These are phyloP conservation scores for Erythrolamprus reginae DNA, from an alignment of 2,113 vertebrate species.

Conservation along the genomic window DNA sequence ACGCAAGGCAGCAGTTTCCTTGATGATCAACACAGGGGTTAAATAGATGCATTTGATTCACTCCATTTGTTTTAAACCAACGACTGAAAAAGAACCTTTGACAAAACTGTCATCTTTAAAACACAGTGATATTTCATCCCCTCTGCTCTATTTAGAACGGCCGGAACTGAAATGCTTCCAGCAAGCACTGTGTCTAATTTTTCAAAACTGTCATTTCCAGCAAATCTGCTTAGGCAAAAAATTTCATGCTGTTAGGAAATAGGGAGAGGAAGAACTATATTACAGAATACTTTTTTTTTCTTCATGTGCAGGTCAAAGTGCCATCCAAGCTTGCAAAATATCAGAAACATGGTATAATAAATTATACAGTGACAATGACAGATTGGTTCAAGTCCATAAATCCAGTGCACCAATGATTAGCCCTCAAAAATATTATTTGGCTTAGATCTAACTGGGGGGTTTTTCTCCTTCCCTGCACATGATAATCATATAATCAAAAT, in stretches of 20 bases:
- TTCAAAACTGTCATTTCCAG: slow-evolving; percentile 73
- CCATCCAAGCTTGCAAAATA: slow-evolving; percentile 43
- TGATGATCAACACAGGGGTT: slow-evolving; percentile 32
- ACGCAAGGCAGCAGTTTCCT: slow-evolving; percentile 22
- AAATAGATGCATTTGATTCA: slow-evolving; percentile 57
- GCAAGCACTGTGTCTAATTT: slow-evolving; percentile 61
- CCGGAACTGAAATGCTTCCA: slow-evolving; percentile 67
- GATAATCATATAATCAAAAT: slow-evolving; percentile 55
- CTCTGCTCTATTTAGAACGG: slow-evolving; percentile 64
- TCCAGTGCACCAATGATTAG: slow-evolving; percentile 20
- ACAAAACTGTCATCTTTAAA: slow-evolving; percentile 73
- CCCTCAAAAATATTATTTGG: slow-evolving; percentile 44
- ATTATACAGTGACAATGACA: slow-evolving; percentile 47
- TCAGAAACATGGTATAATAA: slow-evolving; percentile 46
- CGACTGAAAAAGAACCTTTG: slow-evolving; percentile 63
- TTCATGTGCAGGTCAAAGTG: slow-evolving; percentile 42
- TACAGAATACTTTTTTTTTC: slow-evolving; percentile 45
- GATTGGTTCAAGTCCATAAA: slow-evolving; percentile 38
- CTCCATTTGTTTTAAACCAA: slow-evolving; percentile 65
- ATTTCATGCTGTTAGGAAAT: slow-evolving; percentile 64
- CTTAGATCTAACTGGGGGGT: slow-evolving; percentile 30
- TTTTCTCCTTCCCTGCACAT: background rate
- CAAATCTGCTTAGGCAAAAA: slow-evolving; percentile 72
- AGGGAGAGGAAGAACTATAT: slow-evolving; percentile 64
- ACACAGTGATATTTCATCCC: slow-evolving; percentile 67